Percentiles rank a stretch among this genome's conserved stretches.
These are phyloP conservation scores for Ptychadena robeensis DNA, from an alignment of 2,797 vertebrate species.

Conservation along the genomic window DNA sequence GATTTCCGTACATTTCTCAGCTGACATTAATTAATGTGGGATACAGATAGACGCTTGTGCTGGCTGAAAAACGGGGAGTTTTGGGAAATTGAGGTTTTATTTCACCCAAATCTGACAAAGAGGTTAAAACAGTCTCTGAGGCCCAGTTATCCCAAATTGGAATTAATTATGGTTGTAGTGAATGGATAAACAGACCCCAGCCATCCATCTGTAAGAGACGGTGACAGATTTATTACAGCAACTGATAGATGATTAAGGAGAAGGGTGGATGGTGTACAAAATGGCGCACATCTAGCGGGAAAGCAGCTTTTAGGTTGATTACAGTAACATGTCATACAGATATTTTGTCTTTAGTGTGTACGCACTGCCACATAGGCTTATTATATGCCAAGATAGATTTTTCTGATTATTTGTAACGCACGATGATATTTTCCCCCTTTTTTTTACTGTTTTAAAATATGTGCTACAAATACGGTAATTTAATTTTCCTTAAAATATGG, in stretches of 20 bases:
- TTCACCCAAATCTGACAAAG: constrained; percentile 35
- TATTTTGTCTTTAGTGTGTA: too few relatives aligned
- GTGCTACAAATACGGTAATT: too few relatives aligned
- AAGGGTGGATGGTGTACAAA: neutral
- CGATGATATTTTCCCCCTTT: too few relatives aligned
- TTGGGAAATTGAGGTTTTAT: constrained; percentile 28
- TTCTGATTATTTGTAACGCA: too few relatives aligned
- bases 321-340: too few relatives aligned
- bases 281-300: neutral
- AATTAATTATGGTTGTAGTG: constrained; percentile 14
- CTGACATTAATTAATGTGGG: constrained; percentile 50
- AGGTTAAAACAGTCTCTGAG: neutral
- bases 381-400: too few relatives aligned
- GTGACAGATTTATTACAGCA: constrained; percentile 15
- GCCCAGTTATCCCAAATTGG: neutral
- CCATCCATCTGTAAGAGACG: neutral
- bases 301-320: neutral
- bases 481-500: too few relatives aligned
- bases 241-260: neutral
- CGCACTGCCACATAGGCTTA: too few relatives aligned
- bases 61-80: constrained; percentile 35
- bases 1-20: constrained; percentile 45
- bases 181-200: neutral
- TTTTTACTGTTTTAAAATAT: too few relatives aligned
- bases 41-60: constrained; percentile 25